These are phyloP conservation scores for Ectemnius cavifrons DNA, from an alignment of 2,888 invertebrate species.

Conservation along the genomic window DNA sequence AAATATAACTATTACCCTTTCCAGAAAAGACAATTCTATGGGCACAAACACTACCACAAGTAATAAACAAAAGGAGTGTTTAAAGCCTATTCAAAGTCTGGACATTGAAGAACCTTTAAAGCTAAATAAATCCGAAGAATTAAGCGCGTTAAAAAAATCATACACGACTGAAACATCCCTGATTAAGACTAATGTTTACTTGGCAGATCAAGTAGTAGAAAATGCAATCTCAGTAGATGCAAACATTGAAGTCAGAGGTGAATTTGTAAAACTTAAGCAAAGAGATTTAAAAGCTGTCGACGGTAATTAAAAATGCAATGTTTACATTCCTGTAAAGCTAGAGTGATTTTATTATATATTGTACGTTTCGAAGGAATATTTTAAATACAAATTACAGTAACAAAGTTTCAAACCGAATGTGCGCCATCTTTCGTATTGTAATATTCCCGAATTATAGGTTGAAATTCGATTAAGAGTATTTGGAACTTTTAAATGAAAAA, in stretches of 20 bases:
- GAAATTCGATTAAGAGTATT: background rate
- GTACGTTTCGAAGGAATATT: background rate
- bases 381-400: no score
- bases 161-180: constrained; percentile 25
- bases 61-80: constrained; percentile 25
- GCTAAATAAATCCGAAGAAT: constrained; percentile 12
- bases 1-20: constrained; percentile 23
- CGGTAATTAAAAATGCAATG: constrained; percentile 38
- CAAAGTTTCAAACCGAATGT: no score
- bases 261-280: constrained; percentile 65
- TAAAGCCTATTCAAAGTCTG: constrained; percentile 11
- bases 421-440: constrained; percentile 13
- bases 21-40: constrained; percentile 16
- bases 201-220: constrained; percentile 63
- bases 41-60: constrained; percentile 21
- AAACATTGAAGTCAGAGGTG: constrained; percentile 46
- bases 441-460: constrained; percentile 6
- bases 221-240: constrained; percentile 58
- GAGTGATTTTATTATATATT: background rate
- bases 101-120: constrained; percentile 9
- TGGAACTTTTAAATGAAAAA: background rate
- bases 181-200: constrained; percentile 64
- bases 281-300: constrained; percentile 68
- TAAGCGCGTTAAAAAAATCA: constrained; percentile 12
- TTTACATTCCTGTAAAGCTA: background rate